phyloP scores from a whole-genome alignment of 2,113 vertebrate genomes.

The Gobiocypris rarus region DNA sequence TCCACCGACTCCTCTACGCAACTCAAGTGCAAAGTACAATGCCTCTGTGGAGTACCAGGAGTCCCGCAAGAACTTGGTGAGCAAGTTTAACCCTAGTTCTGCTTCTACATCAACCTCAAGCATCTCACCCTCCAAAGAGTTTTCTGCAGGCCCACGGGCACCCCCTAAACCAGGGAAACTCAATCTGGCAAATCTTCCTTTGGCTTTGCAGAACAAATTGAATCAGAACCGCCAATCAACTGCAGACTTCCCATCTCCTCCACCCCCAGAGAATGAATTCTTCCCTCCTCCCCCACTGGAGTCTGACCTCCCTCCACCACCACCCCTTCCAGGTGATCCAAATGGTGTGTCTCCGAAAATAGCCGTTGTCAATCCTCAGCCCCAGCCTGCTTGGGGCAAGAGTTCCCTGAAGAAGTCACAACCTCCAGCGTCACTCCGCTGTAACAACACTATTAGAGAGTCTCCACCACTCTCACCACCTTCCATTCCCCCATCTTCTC shows the following conservation, averaged over 20 bases:
- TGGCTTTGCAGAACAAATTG: conserved; percentile 78
- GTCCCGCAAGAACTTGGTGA: conserved; percentile 86
- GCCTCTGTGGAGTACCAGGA: conserved; percentile 81
- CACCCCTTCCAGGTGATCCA: conserved; percentile 77
- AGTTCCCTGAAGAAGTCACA: conserved; percentile 86
- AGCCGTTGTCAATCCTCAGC: conserved; percentile 92
- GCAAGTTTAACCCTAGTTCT: conserved; percentile 84
- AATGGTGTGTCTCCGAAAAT: conserved; percentile 81
- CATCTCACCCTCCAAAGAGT: conserved; percentile 81
- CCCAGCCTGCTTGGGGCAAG: conserved; percentile 75
- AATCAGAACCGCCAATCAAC: conserved; percentile 72
- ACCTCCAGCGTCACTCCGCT: conserved; percentile 82
- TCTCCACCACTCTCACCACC: conserved; percentile 63
- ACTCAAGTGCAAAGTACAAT: conserved; percentile 86
- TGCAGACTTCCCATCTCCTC: conserved; percentile 85
- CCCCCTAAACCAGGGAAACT: conserved; percentile 95
- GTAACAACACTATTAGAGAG: conserved; percentile 83
- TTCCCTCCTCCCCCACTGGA: conserved; percentile 88
- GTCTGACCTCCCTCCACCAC: conserved; percentile 85
- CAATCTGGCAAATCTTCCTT: conserved; percentile 83
- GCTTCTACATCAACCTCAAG: conserved; percentile 66
- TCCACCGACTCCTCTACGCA: conserved; percentile 89
- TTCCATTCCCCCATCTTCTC: conserved; percentile 83
- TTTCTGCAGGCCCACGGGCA: conserved; percentile 75
- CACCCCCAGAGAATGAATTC: conserved; percentile 82